A percentile compares a stretch with the other conserved stretches of the same genome.
Evolutionary conservation across 2,113 vertebrate species (phyloP).

Genomic region (Odobenus rosmarus): DNA sequence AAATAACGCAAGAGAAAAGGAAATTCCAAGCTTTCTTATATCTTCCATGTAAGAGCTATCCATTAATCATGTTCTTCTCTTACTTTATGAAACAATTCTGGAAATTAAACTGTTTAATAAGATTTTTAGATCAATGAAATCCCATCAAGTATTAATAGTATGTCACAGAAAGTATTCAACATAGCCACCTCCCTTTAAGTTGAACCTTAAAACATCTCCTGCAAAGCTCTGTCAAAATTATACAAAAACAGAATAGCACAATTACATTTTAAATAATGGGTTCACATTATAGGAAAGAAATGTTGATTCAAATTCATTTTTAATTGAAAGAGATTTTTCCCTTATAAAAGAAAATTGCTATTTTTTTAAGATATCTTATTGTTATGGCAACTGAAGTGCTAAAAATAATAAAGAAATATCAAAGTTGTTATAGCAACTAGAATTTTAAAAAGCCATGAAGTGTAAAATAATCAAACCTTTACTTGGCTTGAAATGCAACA

Average conservation of each 20-base stretch:
- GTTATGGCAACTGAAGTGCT: slow-evolving; percentile 90
- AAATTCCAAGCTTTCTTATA: slow-evolving; percentile 36
- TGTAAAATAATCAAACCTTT: slow-evolving; percentile 89
- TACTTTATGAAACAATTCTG: background rate
- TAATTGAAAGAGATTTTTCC: slow-evolving; percentile 65
- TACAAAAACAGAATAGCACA: slow-evolving; percentile 47
- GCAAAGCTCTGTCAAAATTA: slow-evolving; percentile 29
- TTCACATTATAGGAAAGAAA: slow-evolving; percentile 68
- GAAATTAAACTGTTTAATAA: slow-evolving; percentile 45
- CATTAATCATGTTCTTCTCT: background rate
- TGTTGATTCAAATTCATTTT: slow-evolving; percentile 68
- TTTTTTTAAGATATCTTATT: slow-evolving; percentile 87
- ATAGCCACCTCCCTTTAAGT: slow-evolving; percentile 21
- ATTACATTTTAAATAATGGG: slow-evolving; percentile 58
- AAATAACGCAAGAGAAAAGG: slow-evolving; percentile 12
- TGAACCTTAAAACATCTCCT: slow-evolving; percentile 38
- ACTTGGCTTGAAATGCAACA: slow-evolving; percentile 86
- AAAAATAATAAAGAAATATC: slow-evolving; percentile 89
- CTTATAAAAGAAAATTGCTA: slow-evolving; percentile 77
- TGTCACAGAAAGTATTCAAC: slow-evolving; percentile 47
- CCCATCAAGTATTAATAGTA: slow-evolving; percentile 52
- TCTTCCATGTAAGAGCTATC: background rate
- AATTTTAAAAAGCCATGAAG: slow-evolving; percentile 89
- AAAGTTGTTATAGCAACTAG: slow-evolving; percentile 92
- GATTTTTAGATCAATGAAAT: slow-evolving; percentile 65